Percentiles rank a stretch among this genome's conserved stretches.
phyloP scores from a whole-genome alignment of 1,140 invertebrate species.

The Neodiprion lecontei region DNA sequence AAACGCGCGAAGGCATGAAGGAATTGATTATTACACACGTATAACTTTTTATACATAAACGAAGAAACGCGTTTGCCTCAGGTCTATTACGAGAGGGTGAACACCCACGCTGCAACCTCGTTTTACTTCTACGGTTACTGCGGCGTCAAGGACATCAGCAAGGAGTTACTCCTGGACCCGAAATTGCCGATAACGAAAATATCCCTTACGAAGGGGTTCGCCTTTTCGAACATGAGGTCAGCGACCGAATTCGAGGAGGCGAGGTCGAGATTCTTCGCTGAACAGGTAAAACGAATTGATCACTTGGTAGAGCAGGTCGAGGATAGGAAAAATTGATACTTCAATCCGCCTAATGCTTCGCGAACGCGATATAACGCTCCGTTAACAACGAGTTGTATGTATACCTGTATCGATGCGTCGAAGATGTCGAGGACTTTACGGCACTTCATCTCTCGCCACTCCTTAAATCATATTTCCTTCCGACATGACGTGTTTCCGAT shows the following conservation, averaged over 20 bases:
- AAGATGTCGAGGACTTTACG: too few relatives aligned
- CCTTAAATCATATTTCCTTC: too few relatives aligned
- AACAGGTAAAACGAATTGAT: slow-evolving; percentile 52
- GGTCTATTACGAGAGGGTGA: slow-evolving; percentile 86
- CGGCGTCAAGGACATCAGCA: slow-evolving; percentile 83
- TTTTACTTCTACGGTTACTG: slow-evolving; percentile 81
- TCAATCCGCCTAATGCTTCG: slow-evolving; percentile 15
- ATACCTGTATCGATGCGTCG: too few relatives aligned
- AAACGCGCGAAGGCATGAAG: too few relatives aligned
- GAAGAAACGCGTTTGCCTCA: slow-evolving; percentile 44
- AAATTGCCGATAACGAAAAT: slow-evolving; percentile 79
- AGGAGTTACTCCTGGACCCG: slow-evolving; percentile 71
- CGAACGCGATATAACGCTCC: too few relatives aligned
- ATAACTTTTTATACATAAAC: too few relatives aligned
- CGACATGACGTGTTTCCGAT: too few relatives aligned
- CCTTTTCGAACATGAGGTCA: slow-evolving; percentile 80
- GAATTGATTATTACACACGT: too few relatives aligned
- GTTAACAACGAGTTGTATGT: too few relatives aligned
- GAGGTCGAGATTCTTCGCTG: slow-evolving; percentile 80
- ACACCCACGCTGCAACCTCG: slow-evolving; percentile 79
- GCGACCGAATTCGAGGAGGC: slow-evolving; percentile 87
- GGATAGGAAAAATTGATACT: slow-evolving; percentile 13
- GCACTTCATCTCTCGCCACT: too few relatives aligned
- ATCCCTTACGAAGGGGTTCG: slow-evolving; percentile 81
- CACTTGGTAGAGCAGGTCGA: not conserved